Evolutionary conservation across 2,113 vertebrate species (phyloP).

Genomic region (Peucedramus taeniatus): DNA sequence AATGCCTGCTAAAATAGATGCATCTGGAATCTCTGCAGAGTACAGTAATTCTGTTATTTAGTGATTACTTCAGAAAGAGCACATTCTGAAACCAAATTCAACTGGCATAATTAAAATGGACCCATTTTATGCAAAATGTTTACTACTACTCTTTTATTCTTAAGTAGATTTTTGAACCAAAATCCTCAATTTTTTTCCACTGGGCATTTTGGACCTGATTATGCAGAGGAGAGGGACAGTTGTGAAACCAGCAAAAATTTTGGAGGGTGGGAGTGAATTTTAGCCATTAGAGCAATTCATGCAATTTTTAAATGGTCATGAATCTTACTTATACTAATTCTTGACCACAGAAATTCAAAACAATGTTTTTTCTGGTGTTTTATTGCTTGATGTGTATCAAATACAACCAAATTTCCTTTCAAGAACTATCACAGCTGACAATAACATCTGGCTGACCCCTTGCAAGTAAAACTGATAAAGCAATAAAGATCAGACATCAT

Average conservation of each 20-base stretch:
- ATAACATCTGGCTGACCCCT: neutral
- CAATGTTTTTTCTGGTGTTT: neutral
- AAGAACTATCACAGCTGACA: neutral
- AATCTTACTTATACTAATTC: neutral
- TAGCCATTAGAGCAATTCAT: neutral
- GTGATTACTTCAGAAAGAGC: neutral
- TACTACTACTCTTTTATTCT: neutral
- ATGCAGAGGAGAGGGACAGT: neutral
- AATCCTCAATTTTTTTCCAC: neutral
- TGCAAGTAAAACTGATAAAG: conserved; percentile 11
- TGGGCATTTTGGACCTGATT: neutral
- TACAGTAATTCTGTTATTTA: neutral
- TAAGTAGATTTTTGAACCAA: neutral
- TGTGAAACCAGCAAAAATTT: neutral
- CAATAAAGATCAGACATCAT: neutral
- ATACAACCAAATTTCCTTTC: neutral
- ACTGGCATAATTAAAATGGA: neutral
- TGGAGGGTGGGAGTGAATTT: neutral
- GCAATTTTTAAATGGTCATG: neutral
- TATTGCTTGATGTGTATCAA: neutral
- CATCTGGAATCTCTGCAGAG: neutral
- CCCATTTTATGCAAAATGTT: conserved; percentile 9
- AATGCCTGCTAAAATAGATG: neutral
- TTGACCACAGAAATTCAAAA: neutral
- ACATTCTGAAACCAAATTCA: neutral